These are phyloP conservation scores for Nymphicus hollandicus DNA, from an alignment of 2,113 vertebrate genomes.

Conservation along the genomic window DNA sequence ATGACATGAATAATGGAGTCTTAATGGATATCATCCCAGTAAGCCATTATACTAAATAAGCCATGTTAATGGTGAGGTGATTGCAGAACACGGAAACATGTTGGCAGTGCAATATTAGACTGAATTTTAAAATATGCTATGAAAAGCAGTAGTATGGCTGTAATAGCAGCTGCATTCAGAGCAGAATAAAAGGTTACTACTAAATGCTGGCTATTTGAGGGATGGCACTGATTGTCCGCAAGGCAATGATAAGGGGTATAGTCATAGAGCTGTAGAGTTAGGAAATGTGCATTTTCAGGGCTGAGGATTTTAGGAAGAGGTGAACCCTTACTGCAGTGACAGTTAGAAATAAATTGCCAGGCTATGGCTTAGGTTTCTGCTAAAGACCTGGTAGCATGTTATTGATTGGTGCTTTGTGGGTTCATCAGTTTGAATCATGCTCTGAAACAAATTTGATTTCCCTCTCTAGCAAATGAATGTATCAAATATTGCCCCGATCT, in stretches of 20 bases:
- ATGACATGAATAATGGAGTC: background rate
- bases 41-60: background rate
- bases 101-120: background rate
- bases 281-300: background rate
- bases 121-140: background rate
- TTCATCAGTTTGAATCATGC: background rate
- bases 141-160: background rate
- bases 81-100: background rate
- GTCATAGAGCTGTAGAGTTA: background rate
- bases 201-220: background rate
- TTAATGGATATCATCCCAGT: background rate
- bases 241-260: background rate
- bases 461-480: background rate
- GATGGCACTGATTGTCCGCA: fast-evolving
- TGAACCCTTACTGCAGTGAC: background rate
- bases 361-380: background rate
- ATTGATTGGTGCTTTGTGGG: background rate
- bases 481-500: background rate
- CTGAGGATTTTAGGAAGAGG: background rate
- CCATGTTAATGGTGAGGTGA: background rate
- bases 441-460: background rate
- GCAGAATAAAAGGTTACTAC: background rate
- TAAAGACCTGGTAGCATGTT: background rate
- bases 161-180: background rate
- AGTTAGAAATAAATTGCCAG: background rate